Evolutionary conservation across 2,113 vertebrate species (phyloP), one percentile per base, ranked within the genome.

Genomic region (Callionymus lyra): DNA sequence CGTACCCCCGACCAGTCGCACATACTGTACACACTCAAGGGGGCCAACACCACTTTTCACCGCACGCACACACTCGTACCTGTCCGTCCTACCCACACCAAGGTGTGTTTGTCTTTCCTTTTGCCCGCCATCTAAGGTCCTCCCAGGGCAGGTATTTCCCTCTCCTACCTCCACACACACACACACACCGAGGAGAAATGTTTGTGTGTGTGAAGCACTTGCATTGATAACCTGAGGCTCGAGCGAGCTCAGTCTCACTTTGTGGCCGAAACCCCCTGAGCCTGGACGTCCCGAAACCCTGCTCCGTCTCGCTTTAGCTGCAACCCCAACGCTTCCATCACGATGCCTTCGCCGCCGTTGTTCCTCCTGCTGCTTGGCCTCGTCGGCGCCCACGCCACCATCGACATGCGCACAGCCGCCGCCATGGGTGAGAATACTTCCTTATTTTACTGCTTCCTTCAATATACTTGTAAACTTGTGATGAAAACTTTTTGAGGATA

Each of bases 21-120:
- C 68, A 11, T 45, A 72, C 61, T 68, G 48, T 56, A 68, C 47
- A 35, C 40, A 45, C 59, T 42, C 47, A 46, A n/a, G n/a, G 21
- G 21, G 21, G 21, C 21, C 21, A 27, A 27, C 21, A 53, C 50
- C 48, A 34, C 47, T 27, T n/a, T 52, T 63, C 70, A 63, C 38
- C 51, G 39, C 53, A 60, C 44, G 54, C 44, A 48, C 47, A 64
- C 53, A 77, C 31, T 47, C 41, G 45, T 69, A 73, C 70, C 69
- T 77, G 63, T 54, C 61, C 63, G 63, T 67, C 69, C 53, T 48
- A 44, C 39, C 38, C 61, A 71, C 71, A 84, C 83, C 79, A 84
- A 85, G 80, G 80, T 83, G 76, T 82, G 78, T 86, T 86, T 87
- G 69, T 81, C 65, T 85, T 86, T 84, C 80, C 68, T 57, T n/a